Conservation (phyloP, 2,113 vertebrate genomes). For the Lepus europaeus region DNA sequence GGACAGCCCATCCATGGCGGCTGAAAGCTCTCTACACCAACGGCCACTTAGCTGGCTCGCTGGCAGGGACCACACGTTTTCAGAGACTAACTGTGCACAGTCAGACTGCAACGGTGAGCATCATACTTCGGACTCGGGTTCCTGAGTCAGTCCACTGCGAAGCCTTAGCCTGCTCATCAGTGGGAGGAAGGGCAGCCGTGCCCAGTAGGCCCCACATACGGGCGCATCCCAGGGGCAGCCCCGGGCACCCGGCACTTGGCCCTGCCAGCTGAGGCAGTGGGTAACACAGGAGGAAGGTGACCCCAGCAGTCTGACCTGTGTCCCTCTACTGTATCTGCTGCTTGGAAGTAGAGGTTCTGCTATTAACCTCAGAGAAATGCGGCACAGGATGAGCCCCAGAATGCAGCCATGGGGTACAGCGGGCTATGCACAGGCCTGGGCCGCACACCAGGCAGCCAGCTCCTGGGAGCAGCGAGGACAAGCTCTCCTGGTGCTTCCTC, state of each 20-base stretch:
- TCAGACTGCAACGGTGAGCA: no score
- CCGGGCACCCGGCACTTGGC: neutral
- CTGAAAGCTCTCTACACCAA: neutral
- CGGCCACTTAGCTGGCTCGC: neutral
- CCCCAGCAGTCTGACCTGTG: neutral
- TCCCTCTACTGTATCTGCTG: neutral
- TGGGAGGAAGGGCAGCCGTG: neutral
- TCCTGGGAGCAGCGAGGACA: neutral
- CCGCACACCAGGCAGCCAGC: neutral
- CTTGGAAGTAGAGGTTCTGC: neutral
- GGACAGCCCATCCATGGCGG: no score
- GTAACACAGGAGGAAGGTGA: neutral
- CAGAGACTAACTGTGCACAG: fast-evolving
- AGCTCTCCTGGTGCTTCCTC: neutral
- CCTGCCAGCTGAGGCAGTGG: no score
- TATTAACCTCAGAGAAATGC: neutral
- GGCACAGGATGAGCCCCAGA: neutral
- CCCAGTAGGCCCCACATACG: neutral
- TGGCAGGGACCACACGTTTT: neutral
- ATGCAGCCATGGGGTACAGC: fast-evolving
- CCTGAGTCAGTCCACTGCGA: neutral
- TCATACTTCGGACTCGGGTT: neutral
- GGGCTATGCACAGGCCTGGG: neutral
- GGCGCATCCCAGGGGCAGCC: neutral
- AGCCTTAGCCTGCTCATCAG: neutral